Percentiles rank a stretch among this genome's conserved stretches.
Evolutionary conservation across 2,113 vertebrate genomes (phyloP).

Genomic region (rabbit (Oryctolagus cuniculus)): DNA sequence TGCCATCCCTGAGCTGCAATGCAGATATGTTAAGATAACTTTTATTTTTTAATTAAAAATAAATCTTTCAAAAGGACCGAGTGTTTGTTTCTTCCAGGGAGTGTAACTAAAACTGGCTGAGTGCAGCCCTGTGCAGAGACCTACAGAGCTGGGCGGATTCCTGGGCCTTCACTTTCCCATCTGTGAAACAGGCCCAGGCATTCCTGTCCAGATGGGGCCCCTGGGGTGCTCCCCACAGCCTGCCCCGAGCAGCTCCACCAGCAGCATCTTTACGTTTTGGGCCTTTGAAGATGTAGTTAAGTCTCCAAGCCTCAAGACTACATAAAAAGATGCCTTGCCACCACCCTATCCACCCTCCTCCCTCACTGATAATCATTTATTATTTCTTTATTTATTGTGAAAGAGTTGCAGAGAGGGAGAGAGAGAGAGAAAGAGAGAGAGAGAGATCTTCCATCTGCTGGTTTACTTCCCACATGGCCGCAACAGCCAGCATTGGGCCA

Average conservation of each 20-base stretch:
- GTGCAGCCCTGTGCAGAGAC: neutral
- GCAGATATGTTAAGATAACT: slow-evolving; percentile 88
- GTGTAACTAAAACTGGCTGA: neutral
- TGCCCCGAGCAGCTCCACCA: neutral
- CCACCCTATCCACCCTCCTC: too few species aligned
- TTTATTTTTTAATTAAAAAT: slow-evolving; percentile 92
- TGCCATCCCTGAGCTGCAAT: slow-evolving; percentile 84
- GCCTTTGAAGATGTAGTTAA: neutral
- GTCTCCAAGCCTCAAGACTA: neutral
- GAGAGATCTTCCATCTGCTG: too few species aligned
- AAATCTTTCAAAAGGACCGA: slow-evolving; percentile 83
- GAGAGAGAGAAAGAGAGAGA: too few species aligned
- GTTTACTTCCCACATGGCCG: too few species aligned
- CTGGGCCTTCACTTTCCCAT: neutral
- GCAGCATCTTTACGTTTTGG: neutral
- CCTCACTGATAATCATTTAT: neutral
- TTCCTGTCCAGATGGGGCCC: rapidly evolving
- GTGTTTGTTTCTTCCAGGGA: slow-evolving; percentile 66
- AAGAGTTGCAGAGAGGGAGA: too few species aligned
- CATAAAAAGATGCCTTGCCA: neutral
- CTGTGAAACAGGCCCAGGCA: neutral
- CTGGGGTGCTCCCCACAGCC: rapidly evolving
- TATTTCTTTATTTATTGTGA: too few species aligned
- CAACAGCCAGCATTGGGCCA: too few species aligned
- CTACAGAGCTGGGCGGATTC: neutral